A percentile compares a stretch with the other conserved stretches of the same genome.
Evolutionary conservation across 2,113 vertebrate species (phyloP).

Genomic region (Trogon melanurus): DNA sequence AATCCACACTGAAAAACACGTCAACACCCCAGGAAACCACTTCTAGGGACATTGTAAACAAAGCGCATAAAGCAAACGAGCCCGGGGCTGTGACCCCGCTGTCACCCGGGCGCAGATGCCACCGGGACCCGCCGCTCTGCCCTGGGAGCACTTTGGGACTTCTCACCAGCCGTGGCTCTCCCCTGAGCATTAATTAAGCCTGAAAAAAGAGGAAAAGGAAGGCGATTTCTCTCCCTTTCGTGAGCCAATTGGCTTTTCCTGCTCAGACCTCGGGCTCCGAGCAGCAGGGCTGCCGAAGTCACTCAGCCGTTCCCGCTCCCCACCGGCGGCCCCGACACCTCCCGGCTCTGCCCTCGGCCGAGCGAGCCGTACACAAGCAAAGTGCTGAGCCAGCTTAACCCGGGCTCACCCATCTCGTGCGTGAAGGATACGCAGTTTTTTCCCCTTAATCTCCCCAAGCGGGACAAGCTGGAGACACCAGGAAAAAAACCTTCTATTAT

Average conservation of each 20-base stretch:
- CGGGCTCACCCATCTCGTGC: accelerated
- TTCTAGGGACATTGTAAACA: not conserved
- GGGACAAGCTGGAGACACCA: not conserved
- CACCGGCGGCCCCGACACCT: accelerated
- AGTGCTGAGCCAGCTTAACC: not conserved
- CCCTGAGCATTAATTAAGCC: not conserved
- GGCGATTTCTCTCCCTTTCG: not conserved
- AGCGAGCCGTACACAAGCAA: accelerated
- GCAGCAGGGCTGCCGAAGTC: not conserved
- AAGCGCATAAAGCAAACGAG: not conserved
- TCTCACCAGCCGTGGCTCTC: accelerated
- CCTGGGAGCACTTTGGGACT: not conserved
- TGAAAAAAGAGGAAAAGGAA: not conserved
- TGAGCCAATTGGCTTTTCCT: accelerated
- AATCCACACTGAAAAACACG: not conserved
- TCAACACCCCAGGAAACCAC: slow-evolving; percentile 10
- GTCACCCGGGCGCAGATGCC: accelerated
- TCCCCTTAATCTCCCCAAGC: not conserved
- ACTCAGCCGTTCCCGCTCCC: not conserved
- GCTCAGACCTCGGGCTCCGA: not conserved
- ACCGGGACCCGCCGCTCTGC: not conserved
- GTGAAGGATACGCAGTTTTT: accelerated
- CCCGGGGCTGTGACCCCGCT: not conserved
- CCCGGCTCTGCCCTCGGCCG: not conserved
- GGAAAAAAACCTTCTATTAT: not conserved